Conservation (phyloP, 2,888 invertebrate species). For the Drosophila lutescens region DNA sequence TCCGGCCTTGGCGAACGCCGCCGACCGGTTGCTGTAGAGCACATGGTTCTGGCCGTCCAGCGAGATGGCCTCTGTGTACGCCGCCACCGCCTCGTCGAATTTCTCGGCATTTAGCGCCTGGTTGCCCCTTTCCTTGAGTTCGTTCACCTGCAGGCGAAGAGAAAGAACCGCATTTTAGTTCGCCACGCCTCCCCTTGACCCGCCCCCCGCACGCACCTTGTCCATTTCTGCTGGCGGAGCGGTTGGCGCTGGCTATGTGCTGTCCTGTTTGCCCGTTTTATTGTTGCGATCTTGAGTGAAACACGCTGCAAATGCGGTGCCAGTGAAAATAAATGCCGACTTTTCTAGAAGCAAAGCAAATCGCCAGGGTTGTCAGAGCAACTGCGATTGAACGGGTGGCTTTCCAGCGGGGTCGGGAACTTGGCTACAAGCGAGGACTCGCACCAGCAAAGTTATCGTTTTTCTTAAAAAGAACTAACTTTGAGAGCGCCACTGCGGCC, state of each 20-base stretch:
- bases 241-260: constrained; percentile 2
- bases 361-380: constrained; percentile 11
- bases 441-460: too few relatives aligned
- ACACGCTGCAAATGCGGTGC: constrained; percentile 28
- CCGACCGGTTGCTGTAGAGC: constrained; percentile 95
- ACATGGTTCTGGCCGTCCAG: constrained; percentile 94
- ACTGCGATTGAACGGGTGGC: too few relatives aligned
- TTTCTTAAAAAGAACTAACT: too few relatives aligned
- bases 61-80: constrained; percentile 92
- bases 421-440: too few relatives aligned
- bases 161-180: constrained; percentile 15
- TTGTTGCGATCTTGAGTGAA: neutral
- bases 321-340: constrained; percentile 70
- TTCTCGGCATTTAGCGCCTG: constrained; percentile 91
- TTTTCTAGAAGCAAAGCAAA: constrained; percentile 71
- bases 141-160: constrained; percentile 87
- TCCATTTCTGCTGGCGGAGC: constrained; percentile 54
- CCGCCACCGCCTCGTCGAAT: constrained; percentile 91
- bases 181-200: constrained; percentile 6
- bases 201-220: constrained; percentile 47
- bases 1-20: constrained; percentile 93
- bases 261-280: neutral
- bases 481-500: too few relatives aligned
- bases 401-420: too few relatives aligned
- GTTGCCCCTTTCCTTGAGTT: constrained; percentile 94